Evolutionary conservation across 2,888 invertebrate genomes (phyloP), one percentile per base, ranked within the genome.

Genomic region (Chymomyza caudatula): DNA sequence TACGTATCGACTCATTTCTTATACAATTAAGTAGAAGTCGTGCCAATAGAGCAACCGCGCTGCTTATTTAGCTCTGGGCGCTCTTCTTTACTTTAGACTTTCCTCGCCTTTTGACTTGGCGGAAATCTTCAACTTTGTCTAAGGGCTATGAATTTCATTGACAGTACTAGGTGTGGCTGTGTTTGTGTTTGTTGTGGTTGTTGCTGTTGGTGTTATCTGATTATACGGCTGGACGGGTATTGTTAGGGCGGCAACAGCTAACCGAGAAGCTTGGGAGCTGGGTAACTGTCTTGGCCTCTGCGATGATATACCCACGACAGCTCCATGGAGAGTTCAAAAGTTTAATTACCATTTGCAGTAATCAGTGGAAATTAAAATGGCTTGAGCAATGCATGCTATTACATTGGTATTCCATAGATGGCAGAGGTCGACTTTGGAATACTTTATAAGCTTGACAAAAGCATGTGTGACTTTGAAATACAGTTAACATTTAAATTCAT

Each of bases 271-370:
- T 37, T 37, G 29, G 29, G 8, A 37, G 11, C 29, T 37, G 5
- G 4, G 8, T 8, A 37, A 2, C 11, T 37, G 29, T 8, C 4
- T 8, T 1, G 6, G 29, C 29, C 2, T 8, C 11, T 25, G 25
- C 17, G 5, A n/a, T 52, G 83, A 85, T 85, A 77, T 80, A 80
- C 76, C 81, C 71, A 75, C 76, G 74, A 67, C 71, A 68, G 67
- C 70, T 63, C 81, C 78, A 57, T 71, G 59, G 70, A 70, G 79
- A 86, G 88, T 86, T 84, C 81, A 77, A 86, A 87, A 88, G 85
- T 88, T 88, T 88, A 88, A 88, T 88, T 88, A 87, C 84, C 85
- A 85, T 81, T 78, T 78, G 61, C 69, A 61, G 77, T 73, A 85
- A 85, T 81, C 79, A 79, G 67, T 67, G 63, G 59, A 74, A 74